Evolutionary conservation across 64 coral and sea anemone genomes (phyloP).

Genomic region (Pocillopora damicornis): DNA sequence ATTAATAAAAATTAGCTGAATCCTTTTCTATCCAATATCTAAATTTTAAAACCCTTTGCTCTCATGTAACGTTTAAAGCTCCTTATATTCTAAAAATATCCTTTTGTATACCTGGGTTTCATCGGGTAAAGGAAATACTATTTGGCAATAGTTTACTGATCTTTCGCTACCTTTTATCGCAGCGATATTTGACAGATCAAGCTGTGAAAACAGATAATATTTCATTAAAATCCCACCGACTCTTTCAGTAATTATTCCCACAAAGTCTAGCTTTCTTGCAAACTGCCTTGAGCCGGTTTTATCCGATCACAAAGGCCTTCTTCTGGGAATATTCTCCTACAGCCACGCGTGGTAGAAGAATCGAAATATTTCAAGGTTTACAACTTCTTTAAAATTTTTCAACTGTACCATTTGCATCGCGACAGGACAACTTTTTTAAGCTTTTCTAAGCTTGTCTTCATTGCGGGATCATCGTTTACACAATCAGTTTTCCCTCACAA

Average conservation of each 20-base stretch:
- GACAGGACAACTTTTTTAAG: neutral
- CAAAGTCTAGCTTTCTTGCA: neutral
- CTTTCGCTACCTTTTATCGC: neutral
- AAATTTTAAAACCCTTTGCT: neutral
- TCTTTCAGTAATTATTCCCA: constrained; percentile 6
- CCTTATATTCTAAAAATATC: neutral
- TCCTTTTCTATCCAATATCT: neutral
- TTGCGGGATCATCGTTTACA: neutral
- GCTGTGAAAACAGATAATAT: constrained; percentile 27
- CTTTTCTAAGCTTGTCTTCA: neutral
- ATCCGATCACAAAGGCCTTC: neutral
- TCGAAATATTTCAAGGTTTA: neutral
- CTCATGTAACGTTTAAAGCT: neutral
- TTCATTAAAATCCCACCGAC: constrained; percentile 10
- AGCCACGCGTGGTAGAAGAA: neutral
- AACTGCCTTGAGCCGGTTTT: neutral
- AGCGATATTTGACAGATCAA: constrained; percentile 5
- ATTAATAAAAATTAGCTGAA: neutral
- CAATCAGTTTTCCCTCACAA: constrained; percentile 7
- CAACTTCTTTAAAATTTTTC: neutral
- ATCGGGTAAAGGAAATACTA: neutral
- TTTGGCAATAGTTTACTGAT: constrained; percentile 1
- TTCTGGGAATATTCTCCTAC: neutral
- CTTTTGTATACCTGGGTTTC: neutral
- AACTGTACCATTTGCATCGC: neutral